These are phyloP conservation scores for Lethenteron camtschaticum DNA, from an alignment of 2,113 vertebrate species.

Conservation along the genomic window DNA sequence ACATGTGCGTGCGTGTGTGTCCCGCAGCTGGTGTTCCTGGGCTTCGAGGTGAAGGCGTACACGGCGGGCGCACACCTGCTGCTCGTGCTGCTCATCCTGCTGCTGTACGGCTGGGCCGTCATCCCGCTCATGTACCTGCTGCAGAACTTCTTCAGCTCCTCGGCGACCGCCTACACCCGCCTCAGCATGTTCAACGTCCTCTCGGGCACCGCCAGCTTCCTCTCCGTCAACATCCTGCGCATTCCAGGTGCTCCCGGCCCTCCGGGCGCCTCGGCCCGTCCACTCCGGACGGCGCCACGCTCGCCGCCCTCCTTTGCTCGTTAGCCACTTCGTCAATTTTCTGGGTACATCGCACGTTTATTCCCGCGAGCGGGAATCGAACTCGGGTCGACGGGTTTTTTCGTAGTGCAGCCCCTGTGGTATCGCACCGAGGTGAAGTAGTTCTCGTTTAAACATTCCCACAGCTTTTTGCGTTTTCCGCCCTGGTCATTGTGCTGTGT, in stretches of 20 bases:
- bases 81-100: slow-evolving; percentile 52
- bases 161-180: slow-evolving; percentile 62
- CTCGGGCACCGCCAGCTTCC: slow-evolving; percentile 69
- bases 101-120: slow-evolving; percentile 81
- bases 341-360: too few relatives aligned
- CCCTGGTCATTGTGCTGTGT: too few relatives aligned
- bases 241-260: slow-evolving; percentile 48
- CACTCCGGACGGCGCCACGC: too few relatives aligned
- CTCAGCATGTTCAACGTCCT: slow-evolving; percentile 90
- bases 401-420: too few relatives aligned
- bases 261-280: neutral
- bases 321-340: too few relatives aligned
- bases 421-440: too few relatives aligned
- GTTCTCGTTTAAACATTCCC: too few relatives aligned
- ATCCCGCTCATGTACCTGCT: slow-evolving; percentile 90
- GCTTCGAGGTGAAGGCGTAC: slow-evolving; percentile 55
- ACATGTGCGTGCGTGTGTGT: neutral
- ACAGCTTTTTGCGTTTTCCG: too few relatives aligned
- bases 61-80: slow-evolving; percentile 40
- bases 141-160: slow-evolving; percentile 60
- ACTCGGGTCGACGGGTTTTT: too few relatives aligned
- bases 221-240: slow-evolving; percentile 69
- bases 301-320: too few relatives aligned
- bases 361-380: too few relatives aligned
- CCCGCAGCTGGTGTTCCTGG: slow-evolving; percentile 55